Evolutionary conservation across 2,113 vertebrate genomes (phyloP), one percentile per base, ranked within the genome.

Genomic region (Rhadina sibilatrix): DNA sequence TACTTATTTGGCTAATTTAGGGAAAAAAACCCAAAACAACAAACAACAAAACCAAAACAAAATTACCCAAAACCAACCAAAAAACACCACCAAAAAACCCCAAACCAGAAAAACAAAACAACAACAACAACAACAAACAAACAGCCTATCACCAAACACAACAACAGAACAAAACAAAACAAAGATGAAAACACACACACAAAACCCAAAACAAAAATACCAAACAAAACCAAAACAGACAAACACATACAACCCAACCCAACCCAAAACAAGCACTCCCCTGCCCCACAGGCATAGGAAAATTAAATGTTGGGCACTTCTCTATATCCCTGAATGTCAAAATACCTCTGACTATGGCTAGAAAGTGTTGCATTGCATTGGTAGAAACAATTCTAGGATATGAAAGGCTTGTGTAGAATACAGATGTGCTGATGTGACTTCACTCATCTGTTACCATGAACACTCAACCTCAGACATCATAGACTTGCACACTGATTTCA

Each of bases 231-330:
- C 6, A 14, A 68, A 57, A 31, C 3, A 24, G 27, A 33, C 23
- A 56, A 25, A 22, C 13, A 49, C 49, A 35, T 8, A 5, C 53
- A 54, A 33, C 20, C 25, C 21, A 54, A 33, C 20, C 25, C 21
- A 53, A 25, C 8, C 8, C 37, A 33, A 21, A 47, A 33, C 11
- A 68, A 54, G 16, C 14, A 35, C 9, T 4, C 21, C 3, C 13
- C 4, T 1, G 2, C 1, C 23, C 30, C 9, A 0, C 4, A 49
- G 30, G 35, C 2, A 23, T 2, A 64, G 54, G 11, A 63, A 82
- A 60, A 54, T 33, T 21, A 69, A 77, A 69, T 40, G 11, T 9
- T 54, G 12, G 7, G 9, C 4, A 18, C 10, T 10, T 74, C 4
- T 50, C 12, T 53, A 10, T 12, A 16, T 53, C n/a, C 9, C 6